A percentile compares a stretch with the other conserved stretches of the same genome.
These are phyloP conservation scores for Saccostrea echinata DNA, from an alignment of 1,140 invertebrate species.

Conservation along the genomic window DNA sequence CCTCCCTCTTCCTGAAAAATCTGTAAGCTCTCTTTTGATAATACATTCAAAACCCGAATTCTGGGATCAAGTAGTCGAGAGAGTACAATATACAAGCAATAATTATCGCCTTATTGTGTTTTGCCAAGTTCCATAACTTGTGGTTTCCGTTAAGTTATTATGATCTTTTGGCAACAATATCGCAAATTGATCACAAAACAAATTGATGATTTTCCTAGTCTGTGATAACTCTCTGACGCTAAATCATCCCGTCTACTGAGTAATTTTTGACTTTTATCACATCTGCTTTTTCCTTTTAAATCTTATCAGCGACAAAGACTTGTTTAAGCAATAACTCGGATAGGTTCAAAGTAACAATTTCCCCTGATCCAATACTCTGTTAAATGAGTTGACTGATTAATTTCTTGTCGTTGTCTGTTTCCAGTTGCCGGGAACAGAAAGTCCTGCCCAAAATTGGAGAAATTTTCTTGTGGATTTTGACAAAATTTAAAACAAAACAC, in stretches of 20 bases:
- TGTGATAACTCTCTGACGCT: neutral
- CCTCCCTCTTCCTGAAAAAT: neutral
- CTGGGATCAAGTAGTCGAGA: neutral
- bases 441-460: neutral
- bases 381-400: neutral
- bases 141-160: conserved; percentile 7
- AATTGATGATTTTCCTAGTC: neutral
- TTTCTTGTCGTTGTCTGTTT: neutral
- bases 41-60: neutral
- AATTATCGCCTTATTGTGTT: neutral
- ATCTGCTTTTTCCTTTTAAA: conserved; percentile 2
- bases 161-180: conserved; percentile 20
- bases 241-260: neutral
- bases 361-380: neutral
- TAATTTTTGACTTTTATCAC: conserved; percentile 23
- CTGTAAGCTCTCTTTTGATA: neutral
- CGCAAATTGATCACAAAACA: neutral
- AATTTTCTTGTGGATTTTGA: neutral
- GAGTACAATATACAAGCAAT: neutral
- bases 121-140: neutral
- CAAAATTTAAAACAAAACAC: too few species aligned
- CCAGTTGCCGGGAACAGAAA: neutral
- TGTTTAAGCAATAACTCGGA: conserved; percentile 10
- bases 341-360: conserved; percentile 11
- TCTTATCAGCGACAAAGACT: conserved; percentile 12